Conservation (phyloP, 2,888 invertebrate species). For the Watsonalla binaria region DNA sequence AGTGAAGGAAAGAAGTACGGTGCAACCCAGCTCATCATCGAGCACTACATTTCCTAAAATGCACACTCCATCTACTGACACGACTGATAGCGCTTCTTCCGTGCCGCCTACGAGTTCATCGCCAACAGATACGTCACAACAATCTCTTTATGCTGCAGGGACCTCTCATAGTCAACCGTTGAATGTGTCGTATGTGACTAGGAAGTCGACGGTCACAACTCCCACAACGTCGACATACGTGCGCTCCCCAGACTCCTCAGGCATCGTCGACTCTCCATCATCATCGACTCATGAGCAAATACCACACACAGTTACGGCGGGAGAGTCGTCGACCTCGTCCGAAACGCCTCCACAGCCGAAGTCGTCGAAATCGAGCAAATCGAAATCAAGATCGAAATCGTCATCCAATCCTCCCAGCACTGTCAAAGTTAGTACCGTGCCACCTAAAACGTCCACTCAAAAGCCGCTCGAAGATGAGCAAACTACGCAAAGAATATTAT, state of each 20-base stretch:
- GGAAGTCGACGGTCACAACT: conserved; percentile 55
- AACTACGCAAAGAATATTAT: conserved; percentile 88
- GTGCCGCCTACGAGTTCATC: conserved; percentile 27
- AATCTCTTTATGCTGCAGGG: conserved; percentile 63
- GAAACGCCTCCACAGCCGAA: conserved; percentile 41
- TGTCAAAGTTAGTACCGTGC: conserved; percentile 81
- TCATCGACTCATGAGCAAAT: conserved; percentile 53
- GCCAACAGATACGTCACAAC: conserved; percentile 46
- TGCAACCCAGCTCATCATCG: conserved; percentile 64
- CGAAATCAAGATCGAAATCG: conserved; percentile 79
- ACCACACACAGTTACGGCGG: conserved; percentile 48
- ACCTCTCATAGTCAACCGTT: conserved; percentile 43
- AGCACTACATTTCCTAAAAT: conserved; percentile 40
- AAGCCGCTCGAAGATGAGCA: conserved; percentile 90
- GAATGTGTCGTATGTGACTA: conserved; percentile 65
- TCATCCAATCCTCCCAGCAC: conserved; percentile 76
- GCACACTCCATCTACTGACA: conserved; percentile 41
- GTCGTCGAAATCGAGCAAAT: conserved; percentile 51
- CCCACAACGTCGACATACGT: conserved; percentile 53
- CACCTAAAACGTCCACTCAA: conserved; percentile 76
- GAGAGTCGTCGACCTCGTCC: conserved; percentile 33
- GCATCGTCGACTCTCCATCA: conserved; percentile 52
- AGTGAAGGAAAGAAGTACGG: conserved; percentile 86
- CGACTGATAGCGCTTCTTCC: conserved; percentile 40
- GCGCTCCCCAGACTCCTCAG: conserved; percentile 65